Base-by-base conservation (phyloP, 2,797 vertebrate genomes). In the Platalea minor region DNA sequence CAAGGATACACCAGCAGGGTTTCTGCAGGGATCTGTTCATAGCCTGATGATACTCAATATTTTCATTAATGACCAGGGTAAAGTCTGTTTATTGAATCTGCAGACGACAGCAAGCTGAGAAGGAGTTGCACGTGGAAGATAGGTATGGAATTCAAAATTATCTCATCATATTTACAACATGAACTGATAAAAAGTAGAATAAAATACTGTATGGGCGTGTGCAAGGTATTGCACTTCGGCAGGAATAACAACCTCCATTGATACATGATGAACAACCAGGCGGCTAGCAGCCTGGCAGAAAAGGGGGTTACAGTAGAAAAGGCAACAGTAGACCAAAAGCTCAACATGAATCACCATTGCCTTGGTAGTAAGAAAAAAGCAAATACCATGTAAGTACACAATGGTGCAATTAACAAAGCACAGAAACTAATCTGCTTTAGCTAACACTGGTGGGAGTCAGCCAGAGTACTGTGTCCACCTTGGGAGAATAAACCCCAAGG, bases 51-150 rank as follows among this genome's bases (percentile, higher is more conserved):
- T 90, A 95, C 59, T 91, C 73, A 91, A 81, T 95, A 92, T 92
- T 96, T 92, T 92, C 92, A 95, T 97, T 96, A 95, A 96, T 57
- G 73, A 93, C 82, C 65, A 84, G 61, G 63, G 95, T 86, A 92
- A 96, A 91, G 72, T 50, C 82, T 78, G 73, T 85, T 94, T 81
- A 95, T 95, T 96, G 85, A 92, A 94, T 96, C 65, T 86, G 63
- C 87, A 94, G 96, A 64, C 90, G 94, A 87, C 89, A 96, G 79
- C 87, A 95, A 93, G 61, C 88, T 78, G 92, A 91, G 89, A 63
- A 94, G 65, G 12, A 88, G 26, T 6, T 9, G 25, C 75, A 81
- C 14, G 9, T 37, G 50, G 67, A 94, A 94, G 76, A 91, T 4
- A 93, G 31, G 59, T 61, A 84, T 6, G 13, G 93, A 95, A 96